These are phyloP conservation scores for Malurus elegans DNA, from an alignment of 2,113 vertebrate genomes.

Conservation along the genomic window DNA sequence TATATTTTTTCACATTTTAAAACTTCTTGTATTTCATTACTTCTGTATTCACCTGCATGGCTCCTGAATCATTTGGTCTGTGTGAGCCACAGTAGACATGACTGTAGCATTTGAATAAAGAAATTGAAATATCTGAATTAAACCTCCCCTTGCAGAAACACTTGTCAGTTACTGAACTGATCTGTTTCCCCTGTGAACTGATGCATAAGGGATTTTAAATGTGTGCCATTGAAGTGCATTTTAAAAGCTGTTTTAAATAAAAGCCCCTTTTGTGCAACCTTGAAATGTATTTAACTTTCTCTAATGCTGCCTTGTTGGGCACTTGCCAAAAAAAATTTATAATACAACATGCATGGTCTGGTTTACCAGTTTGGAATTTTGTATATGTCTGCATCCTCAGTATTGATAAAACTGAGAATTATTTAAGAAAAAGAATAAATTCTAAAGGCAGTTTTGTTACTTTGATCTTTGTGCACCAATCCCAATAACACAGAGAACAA, in stretches of 20 bases:
- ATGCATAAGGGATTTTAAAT: conserved; percentile 5
- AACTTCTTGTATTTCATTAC: not conserved
- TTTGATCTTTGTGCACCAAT: not conserved
- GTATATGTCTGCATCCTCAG: not conserved
- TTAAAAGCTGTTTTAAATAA: not conserved
- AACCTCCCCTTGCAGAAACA: not conserved
- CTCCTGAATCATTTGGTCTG: not conserved
- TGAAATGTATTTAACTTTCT: not conserved
- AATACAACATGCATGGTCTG: not conserved
- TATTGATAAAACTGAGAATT: not conserved
- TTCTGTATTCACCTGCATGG: not conserved
- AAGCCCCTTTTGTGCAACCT: not conserved
- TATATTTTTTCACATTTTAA: not conserved
- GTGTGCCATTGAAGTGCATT: not conserved
- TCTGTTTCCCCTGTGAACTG: not conserved
- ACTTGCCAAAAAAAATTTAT: not conserved
- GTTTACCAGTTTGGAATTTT: not conserved
- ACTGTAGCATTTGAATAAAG: not conserved
- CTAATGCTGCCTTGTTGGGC: not conserved
- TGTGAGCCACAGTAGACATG: not conserved
- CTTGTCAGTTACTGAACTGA: not conserved
- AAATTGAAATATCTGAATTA: not conserved
- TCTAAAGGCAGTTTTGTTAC: not conserved
- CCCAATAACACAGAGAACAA: not conserved
- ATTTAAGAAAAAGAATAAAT: not conserved